Evolutionary conservation across 2,888 invertebrate genomes (phyloP), one percentile per base, ranked within the genome.

Genomic region (Mantis religiosa): DNA sequence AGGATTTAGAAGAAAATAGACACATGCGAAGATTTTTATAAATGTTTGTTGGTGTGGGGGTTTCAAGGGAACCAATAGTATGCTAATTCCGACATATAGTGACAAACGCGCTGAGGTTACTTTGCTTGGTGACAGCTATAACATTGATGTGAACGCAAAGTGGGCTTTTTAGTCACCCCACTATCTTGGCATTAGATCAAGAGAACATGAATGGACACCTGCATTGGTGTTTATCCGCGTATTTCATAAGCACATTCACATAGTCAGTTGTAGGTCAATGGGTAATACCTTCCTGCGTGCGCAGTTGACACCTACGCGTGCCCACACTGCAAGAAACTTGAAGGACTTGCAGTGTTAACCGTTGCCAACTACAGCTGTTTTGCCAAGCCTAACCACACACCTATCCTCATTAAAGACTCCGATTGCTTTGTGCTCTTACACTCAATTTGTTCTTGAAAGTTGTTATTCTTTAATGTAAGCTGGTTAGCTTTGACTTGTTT

Each of bases 151-250:
- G 25, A 71, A 8, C 25, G 54, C 15, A 71, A 71, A 71, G 54
- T 71, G 25, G 54, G 54, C 54, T 71, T 71, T 20, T 15, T 20
- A 25, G 6, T 25, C 20, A 20, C 20, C 15, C 20, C 25, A 6
- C 54, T 71, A 71, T 86, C 82, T 87, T 87, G 87, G 87, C 87
- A 87, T 34, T 25, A 3, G 34, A 87, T 81, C 87, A 87, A 71
- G n/a, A 82, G 87, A 87, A 82, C 34, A 87, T 87, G 82, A 87
- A 87, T 87, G 87, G 82, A 82, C 87, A 87, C 87, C 87, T 87
- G 87, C 87, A 82, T 85, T 25, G 54, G 12, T 87, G 87, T 82
- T 87, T 71, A 87, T 81, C 82, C 41, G 82, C 82, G 82, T 87
- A 81, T 87, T 28, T 82, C 87, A 87, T 41, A 87, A 27, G 71